Conservation (phyloP, 2,888 invertebrate species). For the Lepidocyrtoides sp. region DNA sequence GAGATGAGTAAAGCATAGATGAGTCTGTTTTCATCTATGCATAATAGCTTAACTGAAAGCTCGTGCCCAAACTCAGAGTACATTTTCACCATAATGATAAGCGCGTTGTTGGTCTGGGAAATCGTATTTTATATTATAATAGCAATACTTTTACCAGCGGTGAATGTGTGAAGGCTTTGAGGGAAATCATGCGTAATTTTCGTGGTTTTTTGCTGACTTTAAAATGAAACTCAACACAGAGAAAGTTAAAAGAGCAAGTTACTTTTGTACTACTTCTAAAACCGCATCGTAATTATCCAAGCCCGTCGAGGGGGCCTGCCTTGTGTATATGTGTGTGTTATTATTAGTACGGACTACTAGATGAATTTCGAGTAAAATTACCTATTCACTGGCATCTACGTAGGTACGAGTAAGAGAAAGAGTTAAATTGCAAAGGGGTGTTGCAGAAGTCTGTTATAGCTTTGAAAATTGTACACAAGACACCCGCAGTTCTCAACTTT, state of each 20-base stretch:
- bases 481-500: neutral
- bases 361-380: neutral
- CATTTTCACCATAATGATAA: neutral
- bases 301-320: constrained; percentile 22
- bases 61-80: neutral
- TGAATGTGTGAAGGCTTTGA: constrained; percentile 57
- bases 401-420: neutral
- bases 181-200: constrained; percentile 69
- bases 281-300: constrained; percentile 73
- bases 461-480: neutral
- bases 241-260: constrained; percentile 69
- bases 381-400: neutral
- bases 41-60: neutral
- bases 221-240: constrained; percentile 44
- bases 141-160: neutral
- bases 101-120: neutral
- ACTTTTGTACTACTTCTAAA: constrained; percentile 18
- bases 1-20: neutral
- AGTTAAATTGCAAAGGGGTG: constrained; percentile 5
- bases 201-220: constrained; percentile 52
- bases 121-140: neutral
- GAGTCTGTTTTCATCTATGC: neutral
- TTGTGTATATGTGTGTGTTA: neutral
- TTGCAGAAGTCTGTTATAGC: neutral
- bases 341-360: neutral